phyloP scores from a whole-genome alignment of 2,888 invertebrate species.

The Tanypteryx hageni region DNA sequence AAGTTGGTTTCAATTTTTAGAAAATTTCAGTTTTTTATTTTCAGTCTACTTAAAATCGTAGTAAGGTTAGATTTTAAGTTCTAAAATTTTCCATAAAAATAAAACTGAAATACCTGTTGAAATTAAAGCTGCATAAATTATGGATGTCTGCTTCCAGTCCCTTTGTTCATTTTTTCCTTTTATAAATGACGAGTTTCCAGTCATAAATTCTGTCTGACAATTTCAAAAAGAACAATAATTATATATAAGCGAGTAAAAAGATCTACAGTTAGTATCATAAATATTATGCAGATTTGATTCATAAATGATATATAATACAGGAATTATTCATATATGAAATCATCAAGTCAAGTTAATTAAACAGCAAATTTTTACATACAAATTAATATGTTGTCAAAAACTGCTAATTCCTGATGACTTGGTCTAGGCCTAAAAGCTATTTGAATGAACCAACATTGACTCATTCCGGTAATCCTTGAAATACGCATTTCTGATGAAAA shows the following conservation, averaged over 20 bases:
- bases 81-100: not conserved
- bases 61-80: not conserved
- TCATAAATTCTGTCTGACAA: not conserved
- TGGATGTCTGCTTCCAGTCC: conserved; percentile 50
- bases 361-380: too few relatives aligned
- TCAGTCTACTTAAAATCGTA: not conserved
- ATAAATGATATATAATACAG: not conserved
- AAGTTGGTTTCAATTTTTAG: too few relatives aligned
- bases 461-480: too few relatives aligned
- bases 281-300: too few relatives aligned
- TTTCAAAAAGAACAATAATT: not conserved
- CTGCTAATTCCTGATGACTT: too few relatives aligned
- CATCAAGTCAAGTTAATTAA: too few relatives aligned
- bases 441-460: too few relatives aligned
- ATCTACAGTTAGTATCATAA: too few relatives aligned
- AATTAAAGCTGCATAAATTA: conserved; percentile 52
- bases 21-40: too few relatives aligned
- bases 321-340: not conserved
- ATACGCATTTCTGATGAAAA: too few relatives aligned
- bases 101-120: not conserved
- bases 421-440: too few relatives aligned
- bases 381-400: too few relatives aligned
- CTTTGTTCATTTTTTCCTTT: conserved; percentile 44
- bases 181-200: conserved; percentile 47
- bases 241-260: not conserved